Evolutionary conservation across 2,888 invertebrate genomes (phyloP), one percentile per base, ranked within the genome.

Genomic region (Podotricha telesiphe): DNA sequence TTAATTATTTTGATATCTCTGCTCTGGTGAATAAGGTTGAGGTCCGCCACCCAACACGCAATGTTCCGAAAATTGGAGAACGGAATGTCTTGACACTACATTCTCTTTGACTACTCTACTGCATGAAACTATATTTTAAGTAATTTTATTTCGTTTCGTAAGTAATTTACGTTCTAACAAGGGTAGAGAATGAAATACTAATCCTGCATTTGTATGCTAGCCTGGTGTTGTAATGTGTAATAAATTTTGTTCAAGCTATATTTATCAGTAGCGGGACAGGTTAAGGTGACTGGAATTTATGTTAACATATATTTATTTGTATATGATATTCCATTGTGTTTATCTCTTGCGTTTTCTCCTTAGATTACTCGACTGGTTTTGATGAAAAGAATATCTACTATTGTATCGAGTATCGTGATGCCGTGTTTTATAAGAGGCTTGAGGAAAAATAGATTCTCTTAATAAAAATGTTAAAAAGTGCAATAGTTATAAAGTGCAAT

Each of bases 281-380:
- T 62, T 47, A 62, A 62, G 62, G 19, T 34, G 37, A 62, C 48
- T 22, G 45, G 50, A 62, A 50, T 62, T 20, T 62, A 50, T 50
- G 48, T 11, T 62, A 19, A 19, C 34, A 20, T 48, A 50, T 50
- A 37, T 55, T 34, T 55, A 34, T 37, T 37, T 37, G 17, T 62
- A 50, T 62, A 34, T 19, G 48, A 48, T 22, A 45, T 59, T 59
- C 22, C n/a, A 10, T 6, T 59, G 42, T 59, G n/a, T 42, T 22
- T 59, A 19, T 13, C 7, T 42, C 28, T 53, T n/a, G 8, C 47
- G 13, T 42, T 42, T 13, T 13, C 42, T 42, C 13, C 13, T 11
- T 13, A 13, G 42, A 42, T 13, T 13, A 4, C 42, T 42, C 4
- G 13, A 42, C 2, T 7, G 13, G 13, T 42, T 13, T 42, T 42